Conservation (phyloP, 2,797 vertebrate genomes). For the Fistularia tabacaria region DNA sequence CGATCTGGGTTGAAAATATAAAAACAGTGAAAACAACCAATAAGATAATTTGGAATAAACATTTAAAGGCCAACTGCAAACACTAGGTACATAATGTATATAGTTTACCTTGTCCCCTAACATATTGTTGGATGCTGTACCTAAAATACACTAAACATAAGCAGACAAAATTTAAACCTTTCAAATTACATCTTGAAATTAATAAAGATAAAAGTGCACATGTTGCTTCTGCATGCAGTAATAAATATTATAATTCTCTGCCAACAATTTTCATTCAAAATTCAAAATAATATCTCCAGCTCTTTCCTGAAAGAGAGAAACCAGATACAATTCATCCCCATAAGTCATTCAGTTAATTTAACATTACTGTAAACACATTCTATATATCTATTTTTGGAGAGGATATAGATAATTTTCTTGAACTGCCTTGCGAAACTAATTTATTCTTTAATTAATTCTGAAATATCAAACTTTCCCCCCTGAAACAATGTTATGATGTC, state of each 20-base stretch:
- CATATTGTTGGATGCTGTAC: too few relatives aligned
- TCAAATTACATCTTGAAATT: too few relatives aligned
- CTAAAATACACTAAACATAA: too few relatives aligned
- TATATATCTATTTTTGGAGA: constrained; percentile 45
- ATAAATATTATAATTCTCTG: too few relatives aligned
- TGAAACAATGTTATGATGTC: constrained; percentile 49
- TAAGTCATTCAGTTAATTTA: constrained; percentile 15
- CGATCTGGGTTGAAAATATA: constrained; percentile 36
- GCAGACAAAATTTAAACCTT: too few relatives aligned
- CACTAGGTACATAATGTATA: too few relatives aligned
- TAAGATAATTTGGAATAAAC: too few relatives aligned
- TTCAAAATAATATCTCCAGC: constrained; percentile 27
- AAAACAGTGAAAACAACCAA: background rate
- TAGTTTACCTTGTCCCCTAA: too few relatives aligned
- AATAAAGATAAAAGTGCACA: too few relatives aligned
- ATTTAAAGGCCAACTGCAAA: too few relatives aligned
- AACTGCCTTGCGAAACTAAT: constrained; percentile 52
- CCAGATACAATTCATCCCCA: constrained; percentile 36
- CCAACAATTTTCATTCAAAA: constrained; percentile 42
- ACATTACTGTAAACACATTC: constrained; percentile 18
- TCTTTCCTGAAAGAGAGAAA: constrained; percentile 31
- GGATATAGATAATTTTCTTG: constrained; percentile 45
- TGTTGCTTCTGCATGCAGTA: too few relatives aligned
- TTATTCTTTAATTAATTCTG: constrained; percentile 65
- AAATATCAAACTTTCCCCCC: constrained; percentile 57